Conservation (phyloP, 2,888 invertebrate genomes). For the Ernsta delagoae region DNA sequence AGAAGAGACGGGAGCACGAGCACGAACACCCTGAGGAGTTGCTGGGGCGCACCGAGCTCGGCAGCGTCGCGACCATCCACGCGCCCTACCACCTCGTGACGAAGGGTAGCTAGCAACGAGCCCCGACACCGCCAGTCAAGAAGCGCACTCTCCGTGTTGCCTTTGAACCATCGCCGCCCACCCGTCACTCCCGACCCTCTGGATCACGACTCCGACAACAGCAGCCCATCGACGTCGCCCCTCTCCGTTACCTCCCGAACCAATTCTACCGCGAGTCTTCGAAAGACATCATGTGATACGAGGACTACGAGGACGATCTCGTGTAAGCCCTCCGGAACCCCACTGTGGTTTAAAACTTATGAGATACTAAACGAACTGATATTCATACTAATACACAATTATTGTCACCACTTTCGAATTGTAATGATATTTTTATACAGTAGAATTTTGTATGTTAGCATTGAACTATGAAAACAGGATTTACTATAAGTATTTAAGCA, state of each 20-base stretch:
- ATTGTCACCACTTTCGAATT: conserved; percentile 44
- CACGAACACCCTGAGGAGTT: conserved; percentile 74
- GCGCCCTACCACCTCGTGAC: conserved; percentile 66
- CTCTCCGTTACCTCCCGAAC: conserved; percentile 56
- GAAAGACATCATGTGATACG: conserved; percentile 72
- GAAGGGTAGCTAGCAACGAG: conserved; percentile 73
- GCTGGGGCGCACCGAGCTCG: conserved; percentile 62
- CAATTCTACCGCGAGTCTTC: conserved; percentile 54
- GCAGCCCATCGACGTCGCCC: conserved; percentile 41
- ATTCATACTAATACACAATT: conserved; percentile 39
- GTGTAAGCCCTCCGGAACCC: conserved; percentile 60
- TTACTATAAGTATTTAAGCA: conserved; percentile 28
- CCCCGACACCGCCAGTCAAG: conserved; percentile 49
- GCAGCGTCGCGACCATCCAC: conserved; percentile 73
- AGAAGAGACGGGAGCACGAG: conserved; percentile 79
- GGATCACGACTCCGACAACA: neutral
- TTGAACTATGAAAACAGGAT: conserved; percentile 19
- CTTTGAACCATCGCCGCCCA: conserved; percentile 45
- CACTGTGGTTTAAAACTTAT: too few relatives aligned
- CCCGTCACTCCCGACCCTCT: conserved; percentile 43
- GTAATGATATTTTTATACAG: conserved; percentile 61
- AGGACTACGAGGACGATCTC: conserved; percentile 66
- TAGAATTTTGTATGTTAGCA: conserved; percentile 50
- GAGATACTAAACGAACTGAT: conserved; percentile 29
- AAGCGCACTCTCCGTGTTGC: conserved; percentile 48